These are phyloP conservation scores for Calliopsis andreniformis DNA, from an alignment of 1,140 invertebrate species.

Conservation along the genomic window DNA sequence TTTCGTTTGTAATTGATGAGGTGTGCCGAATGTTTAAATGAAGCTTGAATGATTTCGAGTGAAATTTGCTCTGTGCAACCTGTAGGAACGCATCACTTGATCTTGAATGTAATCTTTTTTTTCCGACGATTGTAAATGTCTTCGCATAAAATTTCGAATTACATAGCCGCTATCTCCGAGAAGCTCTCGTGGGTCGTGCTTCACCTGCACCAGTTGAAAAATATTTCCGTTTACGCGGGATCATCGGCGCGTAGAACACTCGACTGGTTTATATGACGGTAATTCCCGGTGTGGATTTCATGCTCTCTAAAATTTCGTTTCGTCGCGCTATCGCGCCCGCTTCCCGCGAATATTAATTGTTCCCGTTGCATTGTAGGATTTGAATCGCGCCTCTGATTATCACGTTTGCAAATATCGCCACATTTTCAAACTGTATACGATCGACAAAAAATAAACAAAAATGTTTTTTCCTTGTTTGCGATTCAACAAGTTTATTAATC, in stretches of 20 bases:
- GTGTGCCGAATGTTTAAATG: too few species aligned
- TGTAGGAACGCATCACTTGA: too few species aligned
- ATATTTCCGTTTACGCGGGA: slow-evolving; percentile 3
- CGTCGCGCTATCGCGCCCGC: neutral
- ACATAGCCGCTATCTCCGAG: neutral
- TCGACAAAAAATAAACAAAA: too few species aligned
- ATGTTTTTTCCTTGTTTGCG: too few species aligned
- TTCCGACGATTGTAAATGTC: too few species aligned
- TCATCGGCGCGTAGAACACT: slow-evolving; percentile 6
- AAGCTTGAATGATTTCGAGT: too few species aligned
- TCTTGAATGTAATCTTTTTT: too few species aligned
- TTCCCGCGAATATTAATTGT: slow-evolving; percentile 1
- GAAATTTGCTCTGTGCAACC: too few species aligned
- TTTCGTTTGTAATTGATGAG: too few species aligned
- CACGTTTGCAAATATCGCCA: neutral
- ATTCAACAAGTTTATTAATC: too few species aligned
- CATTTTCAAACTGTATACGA: neutral
- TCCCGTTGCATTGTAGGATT: neutral
- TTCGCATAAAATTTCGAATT: neutral
- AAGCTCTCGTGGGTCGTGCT: too few species aligned
- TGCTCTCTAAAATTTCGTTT: neutral
- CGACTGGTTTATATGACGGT: neutral
- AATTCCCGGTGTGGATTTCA: neutral
- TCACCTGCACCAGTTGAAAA: neutral
- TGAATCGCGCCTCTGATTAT: neutral